A percentile compares a stretch with the other conserved stretches of the same genome.
Evolutionary conservation across 2,888 invertebrate species (phyloP).

Genomic region (Acanthosepion pharaonis): DNA sequence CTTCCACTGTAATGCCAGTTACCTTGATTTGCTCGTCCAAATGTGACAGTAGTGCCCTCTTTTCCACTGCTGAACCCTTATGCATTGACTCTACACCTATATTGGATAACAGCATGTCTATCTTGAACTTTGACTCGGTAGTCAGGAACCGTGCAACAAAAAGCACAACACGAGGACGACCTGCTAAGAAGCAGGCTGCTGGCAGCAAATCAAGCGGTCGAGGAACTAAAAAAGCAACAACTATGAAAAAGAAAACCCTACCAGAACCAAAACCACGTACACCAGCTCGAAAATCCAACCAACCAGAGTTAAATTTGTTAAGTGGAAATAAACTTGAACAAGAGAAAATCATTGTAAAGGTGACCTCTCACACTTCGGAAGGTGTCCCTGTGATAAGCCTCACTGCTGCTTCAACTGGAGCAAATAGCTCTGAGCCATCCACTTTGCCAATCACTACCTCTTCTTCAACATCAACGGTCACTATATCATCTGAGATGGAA

Average conservation of each 20-base stretch:
- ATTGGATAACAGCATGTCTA: background rate
- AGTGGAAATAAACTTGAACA: background rate
- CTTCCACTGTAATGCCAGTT: constrained; percentile 33
- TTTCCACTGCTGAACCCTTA: background rate
- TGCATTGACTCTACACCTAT: background rate
- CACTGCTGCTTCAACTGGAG: constrained; percentile 15
- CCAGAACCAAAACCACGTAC: background rate
- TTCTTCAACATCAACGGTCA: background rate
- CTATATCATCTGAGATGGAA: background rate
- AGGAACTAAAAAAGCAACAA: background rate
- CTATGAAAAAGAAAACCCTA: background rate
- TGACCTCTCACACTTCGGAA: constrained; percentile 38
- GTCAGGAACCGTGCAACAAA: background rate
- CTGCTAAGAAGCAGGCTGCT: background rate
- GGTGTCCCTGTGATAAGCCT: constrained; percentile 46
- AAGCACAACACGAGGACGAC: background rate
- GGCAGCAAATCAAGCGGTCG: background rate
- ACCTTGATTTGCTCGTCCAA: background rate
- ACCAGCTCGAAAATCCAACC: background rate
- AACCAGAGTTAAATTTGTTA: background rate
- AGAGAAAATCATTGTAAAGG: constrained; percentile 45
- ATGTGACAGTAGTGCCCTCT: background rate
- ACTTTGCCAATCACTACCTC: background rate
- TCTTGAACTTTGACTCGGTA: constrained; percentile 39
- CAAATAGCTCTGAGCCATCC: background rate